Evolutionary conservation across 2,888 invertebrate species (phyloP), one percentile per base, ranked within the genome.

Genomic region (Rotaria socialis): DNA sequence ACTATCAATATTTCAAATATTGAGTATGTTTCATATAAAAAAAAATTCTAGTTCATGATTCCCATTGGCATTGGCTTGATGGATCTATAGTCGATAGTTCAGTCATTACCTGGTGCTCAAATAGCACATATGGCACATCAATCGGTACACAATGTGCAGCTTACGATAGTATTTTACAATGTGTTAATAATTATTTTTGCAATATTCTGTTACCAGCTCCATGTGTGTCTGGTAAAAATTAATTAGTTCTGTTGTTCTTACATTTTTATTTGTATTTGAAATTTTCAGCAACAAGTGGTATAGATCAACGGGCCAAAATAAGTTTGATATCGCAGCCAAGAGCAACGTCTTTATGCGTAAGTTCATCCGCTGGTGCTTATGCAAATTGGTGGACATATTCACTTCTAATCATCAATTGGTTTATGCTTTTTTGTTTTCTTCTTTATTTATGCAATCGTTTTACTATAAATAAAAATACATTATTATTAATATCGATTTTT

Each of bases 391-490:
- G 43, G 43, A 80, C 80, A 41, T 80, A 80, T 47, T 24, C 80
- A n/a, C 10, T 80, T 24, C n/a, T 80, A 80, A 11, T 80, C 4
- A 0, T 47, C 3, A 80, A 80, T 80, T 80, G 80, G 80, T 80
- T 80, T 43, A 43, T 43, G 5, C n/a, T 80, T 24, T 47, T 80
- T 47, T 47, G 80, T 47, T 47, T 80, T n/a, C 10, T 47, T 14
- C 80, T 80, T 11, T 80, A 80, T n/a, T 24, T 80, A 47, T 80
- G 10, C 47, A n/a, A 80, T 80, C 80, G 47, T 47, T 80, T 80
- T 80, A n/a, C 47, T 80, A 19, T 80, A 10, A n/a, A n/a, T n/a
- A 80, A 80, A 47, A 43, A 47, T 80, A 24, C 24, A 0, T 2
- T 80, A 8, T 10, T 47, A n/a, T 4, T 80, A 10, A 47, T 47